phyloP scores from a whole-genome alignment of 2,113 vertebrate genomes.

The Ammodytes marinus region DNA sequence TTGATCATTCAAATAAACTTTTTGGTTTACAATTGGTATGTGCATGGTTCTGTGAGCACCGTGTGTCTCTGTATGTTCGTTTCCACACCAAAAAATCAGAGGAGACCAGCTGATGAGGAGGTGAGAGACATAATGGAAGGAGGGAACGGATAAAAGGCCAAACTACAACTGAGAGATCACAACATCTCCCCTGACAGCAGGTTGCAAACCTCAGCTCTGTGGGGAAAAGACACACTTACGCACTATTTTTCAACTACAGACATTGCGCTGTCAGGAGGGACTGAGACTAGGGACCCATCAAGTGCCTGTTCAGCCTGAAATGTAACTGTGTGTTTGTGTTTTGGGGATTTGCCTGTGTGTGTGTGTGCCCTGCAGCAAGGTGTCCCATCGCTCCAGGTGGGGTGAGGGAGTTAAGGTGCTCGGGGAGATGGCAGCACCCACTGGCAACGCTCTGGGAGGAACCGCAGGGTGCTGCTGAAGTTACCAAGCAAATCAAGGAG shows the following conservation, averaged over 20 bases:
- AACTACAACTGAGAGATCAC: slow-evolving; percentile 67
- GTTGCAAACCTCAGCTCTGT: slow-evolving; percentile 55
- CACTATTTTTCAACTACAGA: slow-evolving; percentile 37
- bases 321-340: slow-evolving; percentile 43
- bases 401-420: slow-evolving; percentile 46
- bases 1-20: slow-evolving; percentile 56
- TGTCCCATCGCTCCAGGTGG: slow-evolving; percentile 64
- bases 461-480: slow-evolving; percentile 40
- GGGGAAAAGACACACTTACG: slow-evolving; percentile 50
- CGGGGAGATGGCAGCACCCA: slow-evolving; percentile 39
- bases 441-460: slow-evolving; percentile 59
- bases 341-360: slow-evolving; percentile 27
- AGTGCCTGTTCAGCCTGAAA: slow-evolving; percentile 11
- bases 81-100: slow-evolving; percentile 36
- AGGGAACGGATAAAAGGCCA: slow-evolving; percentile 54
- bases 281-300: slow-evolving; percentile 4
- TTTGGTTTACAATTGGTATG: slow-evolving; percentile 20
- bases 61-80: slow-evolving; percentile 29
- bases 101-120: slow-evolving; percentile 36
- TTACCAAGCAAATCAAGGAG: slow-evolving; percentile 48
- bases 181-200: slow-evolving; percentile 54
- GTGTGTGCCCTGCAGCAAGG: slow-evolving; percentile 60
- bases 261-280: slow-evolving; percentile 51
- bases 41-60: slow-evolving; percentile 28
- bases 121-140: slow-evolving; percentile 35